Evolutionary conservation across 1,140 invertebrate species (phyloP).

Genomic region (Pachypsylla venusta): DNA sequence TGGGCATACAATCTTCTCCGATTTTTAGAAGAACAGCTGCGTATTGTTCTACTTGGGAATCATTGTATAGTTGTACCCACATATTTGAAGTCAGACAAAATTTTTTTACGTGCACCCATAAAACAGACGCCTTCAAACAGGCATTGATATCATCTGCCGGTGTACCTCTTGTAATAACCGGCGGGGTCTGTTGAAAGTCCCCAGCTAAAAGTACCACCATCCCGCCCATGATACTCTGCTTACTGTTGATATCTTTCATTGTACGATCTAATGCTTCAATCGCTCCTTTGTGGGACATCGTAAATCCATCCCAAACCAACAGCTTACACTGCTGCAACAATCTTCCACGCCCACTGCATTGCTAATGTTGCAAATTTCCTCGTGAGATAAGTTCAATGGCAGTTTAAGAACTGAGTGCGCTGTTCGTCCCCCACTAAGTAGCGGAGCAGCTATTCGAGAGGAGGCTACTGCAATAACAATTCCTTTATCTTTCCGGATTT

Average conservation of each 20-base stretch:
- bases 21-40: background rate
- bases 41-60: background rate
- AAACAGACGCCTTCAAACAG: conserved; percentile 11
- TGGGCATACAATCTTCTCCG: background rate
- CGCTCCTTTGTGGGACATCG: conserved; percentile 27
- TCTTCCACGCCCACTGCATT: background rate
- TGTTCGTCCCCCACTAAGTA: conserved; percentile 30
- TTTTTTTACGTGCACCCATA: conserved; percentile 11
- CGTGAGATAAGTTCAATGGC: conserved; percentile 22
- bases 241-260: no score
- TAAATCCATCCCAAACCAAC: conserved; percentile 32
- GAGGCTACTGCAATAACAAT: conserved; percentile 29
- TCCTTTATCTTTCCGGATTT: conserved; percentile 19
- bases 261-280: conserved; percentile 27
- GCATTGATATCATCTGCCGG: conserved; percentile 15
- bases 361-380: conserved; percentile 20
- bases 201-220: conserved; percentile 25
- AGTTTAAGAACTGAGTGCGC: conserved; percentile 31
- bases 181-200: conserved; percentile 12
- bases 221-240: conserved; percentile 27
- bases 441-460: conserved; percentile 32
- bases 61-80: conserved; percentile 10
- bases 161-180: conserved; percentile 25
- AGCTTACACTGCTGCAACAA: conserved; percentile 20
- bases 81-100: conserved; percentile 11